Conservation (phyloP, 2,888 invertebrate genomes). For the Agonopterix subpropinquella region DNA sequence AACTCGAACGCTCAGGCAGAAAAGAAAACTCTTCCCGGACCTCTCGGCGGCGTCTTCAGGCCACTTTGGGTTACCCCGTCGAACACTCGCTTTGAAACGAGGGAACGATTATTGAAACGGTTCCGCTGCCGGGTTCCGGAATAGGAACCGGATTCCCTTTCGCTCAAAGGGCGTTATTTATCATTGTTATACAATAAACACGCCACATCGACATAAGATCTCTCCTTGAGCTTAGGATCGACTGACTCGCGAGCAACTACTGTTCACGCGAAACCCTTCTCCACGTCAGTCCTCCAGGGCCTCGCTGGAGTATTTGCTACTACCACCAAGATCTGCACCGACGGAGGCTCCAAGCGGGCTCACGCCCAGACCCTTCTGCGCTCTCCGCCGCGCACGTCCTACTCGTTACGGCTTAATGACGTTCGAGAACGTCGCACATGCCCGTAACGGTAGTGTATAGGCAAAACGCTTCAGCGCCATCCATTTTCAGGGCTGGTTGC, state of each 20-base stretch:
- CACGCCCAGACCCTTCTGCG: conserved; percentile 76
- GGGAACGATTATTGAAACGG: conserved; percentile 58
- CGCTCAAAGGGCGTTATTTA: conserved; percentile 58
- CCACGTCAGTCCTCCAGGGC: conserved; percentile 76
- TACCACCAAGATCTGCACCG: conserved; percentile 80
- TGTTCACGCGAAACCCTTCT: conserved; percentile 68
- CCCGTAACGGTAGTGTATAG: conserved; percentile 65
- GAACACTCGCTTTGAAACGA: conserved; percentile 30
- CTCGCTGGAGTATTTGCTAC: conserved; percentile 83
- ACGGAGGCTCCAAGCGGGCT: conserved; percentile 69
- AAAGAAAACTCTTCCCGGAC: conserved; percentile 63
- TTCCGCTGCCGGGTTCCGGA: conserved; percentile 77
- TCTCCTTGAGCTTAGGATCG: conserved; percentile 75
- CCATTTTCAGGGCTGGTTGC: conserved; percentile 81
- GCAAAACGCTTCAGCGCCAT: conserved; percentile 72
- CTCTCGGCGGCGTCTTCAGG: conserved; percentile 75
- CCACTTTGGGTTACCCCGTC: conserved; percentile 59
- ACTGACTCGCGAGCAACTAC: conserved; percentile 75
- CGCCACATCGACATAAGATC: conserved; percentile 57
- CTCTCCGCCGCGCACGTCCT: conserved; percentile 64
- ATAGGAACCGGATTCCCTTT: conserved; percentile 74
- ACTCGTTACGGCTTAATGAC: conserved; percentile 77
- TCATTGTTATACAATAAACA: conserved; percentile 22
- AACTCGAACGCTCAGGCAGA: conserved; percentile 68
- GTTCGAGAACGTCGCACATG: conserved; percentile 29